Percentiles rank a stretch among this genome's conserved stretches.
phyloP scores from a whole-genome alignment of 2,113 vertebrate genomes.

The Sapajus apella region DNA sequence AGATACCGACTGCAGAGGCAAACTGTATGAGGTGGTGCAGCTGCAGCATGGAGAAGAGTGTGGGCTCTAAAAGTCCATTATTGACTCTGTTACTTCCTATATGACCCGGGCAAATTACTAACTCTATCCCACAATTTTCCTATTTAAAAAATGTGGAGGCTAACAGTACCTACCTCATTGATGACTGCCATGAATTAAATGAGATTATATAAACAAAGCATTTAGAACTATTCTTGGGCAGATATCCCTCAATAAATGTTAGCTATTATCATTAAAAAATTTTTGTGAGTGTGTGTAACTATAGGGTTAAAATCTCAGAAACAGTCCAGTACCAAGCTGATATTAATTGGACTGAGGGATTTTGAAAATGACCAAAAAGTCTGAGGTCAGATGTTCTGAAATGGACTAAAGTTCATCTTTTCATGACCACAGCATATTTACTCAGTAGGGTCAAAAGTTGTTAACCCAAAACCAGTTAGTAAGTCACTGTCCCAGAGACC shows the following conservation, averaged over 20 bases:
- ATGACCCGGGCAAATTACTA: background rate
- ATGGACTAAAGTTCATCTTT: conserved; percentile 42
- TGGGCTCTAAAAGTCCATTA: background rate
- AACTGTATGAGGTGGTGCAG: background rate
- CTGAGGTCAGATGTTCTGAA: background rate
- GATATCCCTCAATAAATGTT: background rate
- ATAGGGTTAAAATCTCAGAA: background rate
- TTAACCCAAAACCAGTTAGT: conserved; percentile 2
- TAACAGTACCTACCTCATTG: background rate
- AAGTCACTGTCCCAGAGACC: background rate
- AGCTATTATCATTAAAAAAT: background rate
- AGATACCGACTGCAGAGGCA: background rate
- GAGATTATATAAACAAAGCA: background rate
- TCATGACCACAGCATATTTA: conserved; percentile 38
- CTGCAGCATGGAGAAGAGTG: background rate
- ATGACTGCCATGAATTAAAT: background rate
- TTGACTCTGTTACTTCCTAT: background rate
- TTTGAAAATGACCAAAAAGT: conserved; percentile 29
- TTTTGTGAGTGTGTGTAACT: background rate
- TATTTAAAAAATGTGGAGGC: background rate
- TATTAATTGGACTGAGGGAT: background rate
- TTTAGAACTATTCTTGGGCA: background rate
- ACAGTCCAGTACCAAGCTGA: background rate
- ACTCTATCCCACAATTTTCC: background rate
- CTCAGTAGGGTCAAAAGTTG: conserved; percentile 14